Percentiles rank a stretch among this genome's conserved stretches.
phyloP scores from a whole-genome alignment of 1,140 invertebrate species.

The Formica exsecta region DNA sequence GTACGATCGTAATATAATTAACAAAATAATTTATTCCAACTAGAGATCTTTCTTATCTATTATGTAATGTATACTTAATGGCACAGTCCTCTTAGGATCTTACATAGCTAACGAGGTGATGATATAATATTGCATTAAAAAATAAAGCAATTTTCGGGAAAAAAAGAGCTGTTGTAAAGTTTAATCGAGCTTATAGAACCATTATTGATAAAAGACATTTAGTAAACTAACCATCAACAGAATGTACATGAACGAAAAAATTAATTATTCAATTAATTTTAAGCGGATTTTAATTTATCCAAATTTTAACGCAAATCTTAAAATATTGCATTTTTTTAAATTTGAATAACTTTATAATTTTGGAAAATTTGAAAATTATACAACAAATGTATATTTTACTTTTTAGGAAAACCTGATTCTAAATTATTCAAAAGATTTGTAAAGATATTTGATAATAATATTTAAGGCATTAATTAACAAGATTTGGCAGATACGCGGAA shows the following conservation, averaged over 20 bases:
- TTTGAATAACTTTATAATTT: background rate
- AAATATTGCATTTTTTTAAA: no score
- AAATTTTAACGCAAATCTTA: background rate
- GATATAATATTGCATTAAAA: conserved; percentile 39
- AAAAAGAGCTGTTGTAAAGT: background rate
- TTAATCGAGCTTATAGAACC: background rate
- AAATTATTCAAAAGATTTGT: background rate
- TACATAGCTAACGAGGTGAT: background rate
- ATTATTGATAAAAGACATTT: background rate
- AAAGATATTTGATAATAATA: background rate
- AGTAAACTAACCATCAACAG: background rate
- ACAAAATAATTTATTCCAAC: background rate
- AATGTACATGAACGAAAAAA: background rate
- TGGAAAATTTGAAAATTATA: background rate
- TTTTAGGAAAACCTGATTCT: background rate
- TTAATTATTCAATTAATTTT: background rate
- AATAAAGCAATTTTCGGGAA: background rate
- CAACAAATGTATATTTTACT: background rate
- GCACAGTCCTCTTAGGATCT: conserved; percentile 6
- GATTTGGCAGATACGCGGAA: conserved; percentile 12
- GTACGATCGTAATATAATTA: conserved; percentile 47
- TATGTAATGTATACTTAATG: conserved; percentile 37
- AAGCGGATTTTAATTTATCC: background rate
- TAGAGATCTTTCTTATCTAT: background rate
- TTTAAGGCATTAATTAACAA: background rate